phyloP scores from a whole-genome alignment of 2,888 invertebrate genomes.

The Chydorus sphaericus region DNA sequence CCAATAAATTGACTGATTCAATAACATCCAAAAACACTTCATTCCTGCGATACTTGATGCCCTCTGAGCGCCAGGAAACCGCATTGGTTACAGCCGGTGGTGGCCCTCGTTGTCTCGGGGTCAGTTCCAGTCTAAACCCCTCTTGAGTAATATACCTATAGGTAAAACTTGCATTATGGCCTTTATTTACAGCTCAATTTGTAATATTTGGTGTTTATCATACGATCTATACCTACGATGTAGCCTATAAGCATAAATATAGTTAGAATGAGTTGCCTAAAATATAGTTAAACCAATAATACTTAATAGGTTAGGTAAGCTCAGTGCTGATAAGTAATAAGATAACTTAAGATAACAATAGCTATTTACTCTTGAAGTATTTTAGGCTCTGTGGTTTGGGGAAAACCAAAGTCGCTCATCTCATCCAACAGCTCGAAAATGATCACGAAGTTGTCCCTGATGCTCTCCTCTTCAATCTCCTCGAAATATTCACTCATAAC shows the following conservation, averaged over 20 bases:
- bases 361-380: slow-evolving; percentile 69
- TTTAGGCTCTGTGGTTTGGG: slow-evolving; percentile 96
- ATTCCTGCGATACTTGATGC: slow-evolving; percentile 96
- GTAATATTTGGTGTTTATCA: no score
- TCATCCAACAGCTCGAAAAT: slow-evolving; percentile 96
- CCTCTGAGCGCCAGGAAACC: slow-evolving; percentile 96
- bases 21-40: slow-evolving; percentile 99
- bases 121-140: slow-evolving; percentile 91
- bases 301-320: no score
- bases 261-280: no score
- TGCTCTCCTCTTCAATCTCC: slow-evolving; percentile 94
- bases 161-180: no score
- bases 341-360: background rate
- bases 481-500: slow-evolving; percentile 93
- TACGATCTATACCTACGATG: no score
- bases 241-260: no score
- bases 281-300: no score
- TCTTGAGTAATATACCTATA: slow-evolving; percentile 84
- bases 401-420: slow-evolving; percentile 93
- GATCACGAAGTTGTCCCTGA: slow-evolving; percentile 96
- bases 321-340: background rate
- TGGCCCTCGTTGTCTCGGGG: slow-evolving; percentile 53
- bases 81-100: slow-evolving; percentile 99
- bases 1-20: slow-evolving; percentile 87
- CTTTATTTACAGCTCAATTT: no score